Conservation (phyloP, 2,113 vertebrate genomes). For the Sclerurus mexicanus region DNA sequence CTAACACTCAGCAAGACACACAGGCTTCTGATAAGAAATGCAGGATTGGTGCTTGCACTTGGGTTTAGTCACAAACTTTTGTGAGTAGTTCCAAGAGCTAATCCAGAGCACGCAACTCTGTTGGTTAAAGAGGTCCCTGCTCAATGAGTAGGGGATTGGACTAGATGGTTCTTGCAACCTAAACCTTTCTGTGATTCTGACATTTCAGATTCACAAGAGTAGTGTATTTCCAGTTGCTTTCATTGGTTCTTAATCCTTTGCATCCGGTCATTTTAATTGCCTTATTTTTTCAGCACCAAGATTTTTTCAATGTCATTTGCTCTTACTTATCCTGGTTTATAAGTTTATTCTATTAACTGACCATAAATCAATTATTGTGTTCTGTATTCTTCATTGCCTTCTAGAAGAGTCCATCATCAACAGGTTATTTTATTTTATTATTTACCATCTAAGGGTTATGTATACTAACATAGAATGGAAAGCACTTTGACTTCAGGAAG, state of each 20-base stretch:
- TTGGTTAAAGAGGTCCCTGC: not conserved
- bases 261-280: not conserved
- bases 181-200: not conserved
- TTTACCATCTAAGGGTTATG: not conserved
- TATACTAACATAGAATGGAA: not conserved
- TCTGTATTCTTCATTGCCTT: not conserved
- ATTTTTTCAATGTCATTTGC: not conserved
- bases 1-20: not conserved
- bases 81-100: not conserved
- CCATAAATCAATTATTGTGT: not conserved
- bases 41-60: not conserved
- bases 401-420: not conserved
- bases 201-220: not conserved
- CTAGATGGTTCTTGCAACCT: not conserved
- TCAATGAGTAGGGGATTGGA: rapidly evolving
- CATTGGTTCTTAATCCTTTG: not conserved
- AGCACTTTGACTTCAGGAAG: not conserved
- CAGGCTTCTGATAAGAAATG: not conserved
- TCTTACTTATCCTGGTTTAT: not conserved
- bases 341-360: not conserved
- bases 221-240: not conserved
- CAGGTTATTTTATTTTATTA: not conserved
- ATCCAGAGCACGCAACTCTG: rapidly evolving
- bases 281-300: not conserved
- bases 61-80: not conserved